phyloP scores from a whole-genome alignment of 2,888 invertebrate species.

The Automeris io region DNA sequence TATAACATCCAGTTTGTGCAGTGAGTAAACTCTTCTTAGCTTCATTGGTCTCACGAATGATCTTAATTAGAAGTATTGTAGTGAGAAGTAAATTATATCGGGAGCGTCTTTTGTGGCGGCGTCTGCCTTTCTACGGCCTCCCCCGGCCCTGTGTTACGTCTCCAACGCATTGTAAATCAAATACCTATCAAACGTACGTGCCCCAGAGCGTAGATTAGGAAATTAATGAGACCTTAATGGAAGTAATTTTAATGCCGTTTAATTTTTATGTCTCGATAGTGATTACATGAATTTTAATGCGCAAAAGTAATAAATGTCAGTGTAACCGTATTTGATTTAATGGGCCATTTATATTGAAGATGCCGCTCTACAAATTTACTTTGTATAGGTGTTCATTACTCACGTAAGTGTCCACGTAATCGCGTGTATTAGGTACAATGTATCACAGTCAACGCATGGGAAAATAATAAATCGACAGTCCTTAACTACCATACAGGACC shows the following conservation, averaged over 20 bases:
- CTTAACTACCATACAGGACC: conserved; percentile 18
- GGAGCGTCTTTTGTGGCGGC: conserved; percentile 40
- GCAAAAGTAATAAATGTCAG: conserved; percentile 58
- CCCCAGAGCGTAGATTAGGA: conserved; percentile 63
- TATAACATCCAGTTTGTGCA: conserved; percentile 67
- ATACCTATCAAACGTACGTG: conserved; percentile 44
- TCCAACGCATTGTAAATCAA: conserved; percentile 54
- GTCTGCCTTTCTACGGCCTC: conserved; percentile 6
- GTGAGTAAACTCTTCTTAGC: conserved; percentile 53
- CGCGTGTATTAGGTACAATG: conserved; percentile 28
- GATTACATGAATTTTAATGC: conserved; percentile 63
- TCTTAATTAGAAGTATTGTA: conserved; percentile 75
- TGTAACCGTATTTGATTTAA: conserved; percentile 48
- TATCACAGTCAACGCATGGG: conserved; percentile 34
- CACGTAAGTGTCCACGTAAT: conserved; percentile 25
- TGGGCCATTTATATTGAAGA: conserved; percentile 43
- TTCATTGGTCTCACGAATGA: conserved; percentile 65
- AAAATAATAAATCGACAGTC: conserved; percentile 34
- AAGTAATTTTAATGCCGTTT: conserved; percentile 60
- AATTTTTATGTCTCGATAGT: conserved; percentile 52
- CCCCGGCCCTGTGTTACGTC: conserved; percentile 5
- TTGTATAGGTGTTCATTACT: conserved; percentile 36
- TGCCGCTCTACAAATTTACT: conserved; percentile 47
- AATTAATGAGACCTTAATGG: conserved; percentile 70
- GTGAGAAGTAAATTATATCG: conserved; percentile 58